phyloP scores from a whole-genome alignment of 2,888 invertebrate genomes.

The Lacanobia wlatinum region DNA sequence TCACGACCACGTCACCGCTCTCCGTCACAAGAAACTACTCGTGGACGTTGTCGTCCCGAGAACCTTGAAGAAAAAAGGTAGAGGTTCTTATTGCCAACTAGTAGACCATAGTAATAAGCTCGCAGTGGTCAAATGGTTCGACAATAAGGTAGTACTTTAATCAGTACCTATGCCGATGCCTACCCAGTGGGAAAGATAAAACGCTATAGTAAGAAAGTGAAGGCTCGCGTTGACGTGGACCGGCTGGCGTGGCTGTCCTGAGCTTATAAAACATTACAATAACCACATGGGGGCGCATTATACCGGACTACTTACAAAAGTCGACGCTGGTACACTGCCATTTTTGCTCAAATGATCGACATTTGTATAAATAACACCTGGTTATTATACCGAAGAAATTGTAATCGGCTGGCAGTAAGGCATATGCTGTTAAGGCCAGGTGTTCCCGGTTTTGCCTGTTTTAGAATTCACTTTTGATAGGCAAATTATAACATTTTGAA shows the following conservation, averaged over 20 bases:
- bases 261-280: conserved; percentile 4
- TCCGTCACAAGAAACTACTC: too few relatives aligned
- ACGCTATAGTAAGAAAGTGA: background rate
- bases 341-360: conserved; percentile 25
- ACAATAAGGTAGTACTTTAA: conserved; percentile 7
- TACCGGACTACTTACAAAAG: conserved; percentile 12
- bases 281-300: conserved; percentile 6
- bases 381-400: conserved; percentile 1
- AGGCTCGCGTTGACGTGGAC: conserved; percentile 2
- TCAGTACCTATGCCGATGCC: conserved; percentile 2
- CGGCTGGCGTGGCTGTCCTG: too few relatives aligned
- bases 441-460: too few relatives aligned
- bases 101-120: conserved; percentile 4
- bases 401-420: background rate
- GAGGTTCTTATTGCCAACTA: background rate
- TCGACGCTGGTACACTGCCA: conserved; percentile 15
- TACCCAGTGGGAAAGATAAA: too few relatives aligned
- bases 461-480: too few relatives aligned
- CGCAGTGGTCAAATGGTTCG: conserved; percentile 1
- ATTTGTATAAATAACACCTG: conserved; percentile 10
- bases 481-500: too few relatives aligned
- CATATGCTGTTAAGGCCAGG: too few relatives aligned
- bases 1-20: too few relatives aligned
- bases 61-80: too few relatives aligned
- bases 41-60: too few relatives aligned